Evolutionary conservation across 2,113 vertebrate genomes (phyloP), one percentile per base, ranked within the genome.

Genomic region (Megaptera novaeangliae): DNA sequence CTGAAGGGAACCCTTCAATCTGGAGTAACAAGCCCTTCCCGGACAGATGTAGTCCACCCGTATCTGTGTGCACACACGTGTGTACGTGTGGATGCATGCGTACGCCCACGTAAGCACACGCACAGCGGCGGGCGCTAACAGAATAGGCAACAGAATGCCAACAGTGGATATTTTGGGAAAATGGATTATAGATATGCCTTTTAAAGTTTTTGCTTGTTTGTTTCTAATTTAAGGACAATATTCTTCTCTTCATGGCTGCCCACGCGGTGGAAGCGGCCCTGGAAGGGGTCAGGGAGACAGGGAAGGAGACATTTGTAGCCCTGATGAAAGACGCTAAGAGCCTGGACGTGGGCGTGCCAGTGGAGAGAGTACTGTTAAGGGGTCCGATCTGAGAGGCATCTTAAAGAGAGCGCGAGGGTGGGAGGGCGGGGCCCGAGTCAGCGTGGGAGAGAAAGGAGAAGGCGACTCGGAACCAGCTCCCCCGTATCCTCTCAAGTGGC

Each of bases 381-480:
- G 83, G 31, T 12, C 46, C 69, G 20, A 18, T 0, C 0, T 0
- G 41, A 31, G 27, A 9, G 20, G 39, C 10, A 0, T 9, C 86
- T 41, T 5, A 4, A 25, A 29, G 13, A 10, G 20, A 34, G 5
- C 27, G 49, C 0, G 1, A 13, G 84, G 29, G 14, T 0, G 6
- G 55, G 8, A 1, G n/a, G 23, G n/a, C 0, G 3, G 52, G 27
- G 44, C 14, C 41, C 82, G 6, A 7, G 0, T 18, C 63, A 0
- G 0, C 0, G 4, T 4, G 27, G 63, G 55, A 23, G 14, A 27
- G 25, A 59, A 7, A 0, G 3, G 11, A 46, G 4, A 21, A 11
- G 21, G 0, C 0, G 25, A 27, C 55, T 6, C n/a, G 0, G 20
- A 1, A 8, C 8, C 23, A 0, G 12, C 36, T 4, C 41, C 71